A percentile compares a stretch with the other conserved stretches of the same genome.
These are phyloP conservation scores for Belgica antarctica DNA, from an alignment of 2,888 invertebrate genomes.

Conservation along the genomic window DNA sequence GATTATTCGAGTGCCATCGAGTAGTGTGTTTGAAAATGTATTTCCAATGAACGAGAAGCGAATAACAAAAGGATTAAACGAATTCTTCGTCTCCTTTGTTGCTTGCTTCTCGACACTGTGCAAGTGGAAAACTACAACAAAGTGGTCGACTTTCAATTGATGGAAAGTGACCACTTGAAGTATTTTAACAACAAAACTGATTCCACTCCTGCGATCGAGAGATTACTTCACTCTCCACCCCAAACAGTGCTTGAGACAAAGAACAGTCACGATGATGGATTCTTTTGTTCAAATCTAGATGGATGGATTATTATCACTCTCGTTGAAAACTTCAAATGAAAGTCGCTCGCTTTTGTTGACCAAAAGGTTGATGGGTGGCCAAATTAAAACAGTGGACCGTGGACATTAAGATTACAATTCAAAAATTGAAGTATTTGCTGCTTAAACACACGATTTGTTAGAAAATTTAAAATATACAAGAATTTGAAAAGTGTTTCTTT, in stretches of 20 bases:
- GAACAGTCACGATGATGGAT: not conserved
- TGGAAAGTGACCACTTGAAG: constrained; percentile 32
- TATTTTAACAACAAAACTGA: constrained; percentile 15
- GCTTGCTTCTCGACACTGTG: not conserved
- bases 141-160: constrained; percentile 35
- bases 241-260: constrained; percentile 16
- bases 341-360: constrained; percentile 2
- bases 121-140: constrained; percentile 7
- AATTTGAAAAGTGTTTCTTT: too few relatives aligned
- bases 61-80: constrained; percentile 28
- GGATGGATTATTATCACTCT: constrained; percentile 14
- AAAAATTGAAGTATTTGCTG: too few relatives aligned
- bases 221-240: constrained; percentile 4
- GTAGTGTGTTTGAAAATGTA: constrained; percentile 16
- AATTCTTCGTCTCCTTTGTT: constrained; percentile 13
- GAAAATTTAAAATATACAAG: too few relatives aligned
- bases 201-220: not conserved
- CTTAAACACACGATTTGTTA: too few relatives aligned
- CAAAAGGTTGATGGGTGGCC: too few relatives aligned
- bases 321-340: constrained; percentile 1
- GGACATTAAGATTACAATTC: too few relatives aligned
- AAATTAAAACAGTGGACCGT: too few relatives aligned
- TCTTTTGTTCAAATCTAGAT: constrained; percentile 7
- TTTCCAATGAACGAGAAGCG: not conserved
- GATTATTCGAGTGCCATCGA: constrained; percentile 34